These are phyloP conservation scores for Hetaerina americana DNA, from an alignment of 1,140 invertebrate genomes.

Conservation along the genomic window DNA sequence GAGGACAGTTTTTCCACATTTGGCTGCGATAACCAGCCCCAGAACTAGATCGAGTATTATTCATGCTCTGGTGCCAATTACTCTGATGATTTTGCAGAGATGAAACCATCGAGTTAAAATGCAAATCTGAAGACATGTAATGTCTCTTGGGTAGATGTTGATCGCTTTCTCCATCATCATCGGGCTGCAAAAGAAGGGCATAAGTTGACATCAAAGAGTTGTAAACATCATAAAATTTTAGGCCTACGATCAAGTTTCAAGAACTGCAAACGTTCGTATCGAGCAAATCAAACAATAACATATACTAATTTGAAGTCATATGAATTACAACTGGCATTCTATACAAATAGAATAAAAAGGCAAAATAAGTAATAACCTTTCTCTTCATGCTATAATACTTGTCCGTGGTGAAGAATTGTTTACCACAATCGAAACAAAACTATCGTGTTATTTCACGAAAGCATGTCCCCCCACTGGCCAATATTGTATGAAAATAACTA, in stretches of 20 bases:
- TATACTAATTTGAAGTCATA: neutral
- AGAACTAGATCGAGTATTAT: neutral
- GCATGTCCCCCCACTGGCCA: too few species aligned
- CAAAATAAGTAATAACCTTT: neutral
- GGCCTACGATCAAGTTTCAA: too few species aligned
- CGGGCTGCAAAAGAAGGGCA: too few species aligned
- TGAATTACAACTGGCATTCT: neutral
- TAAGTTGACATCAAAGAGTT: too few species aligned
- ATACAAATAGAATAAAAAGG: neutral
- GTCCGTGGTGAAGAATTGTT: too few species aligned
- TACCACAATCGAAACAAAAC: too few species aligned
- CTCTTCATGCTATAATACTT: neutral
- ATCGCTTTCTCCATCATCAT: neutral
- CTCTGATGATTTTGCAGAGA: neutral
- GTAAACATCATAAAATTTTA: too few species aligned
- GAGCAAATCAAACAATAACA: neutral
- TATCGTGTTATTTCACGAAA: too few species aligned
- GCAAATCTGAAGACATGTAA: neutral
- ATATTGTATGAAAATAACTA: too few species aligned
- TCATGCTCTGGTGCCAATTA: neutral
- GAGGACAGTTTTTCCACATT: neutral
- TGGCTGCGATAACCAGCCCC: neutral
- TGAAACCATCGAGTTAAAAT: neutral
- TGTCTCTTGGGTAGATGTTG: neutral
- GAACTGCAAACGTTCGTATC: too few species aligned